phyloP scores from a whole-genome alignment of 2,113 vertebrate genomes.

The Seriola dumerili region DNA sequence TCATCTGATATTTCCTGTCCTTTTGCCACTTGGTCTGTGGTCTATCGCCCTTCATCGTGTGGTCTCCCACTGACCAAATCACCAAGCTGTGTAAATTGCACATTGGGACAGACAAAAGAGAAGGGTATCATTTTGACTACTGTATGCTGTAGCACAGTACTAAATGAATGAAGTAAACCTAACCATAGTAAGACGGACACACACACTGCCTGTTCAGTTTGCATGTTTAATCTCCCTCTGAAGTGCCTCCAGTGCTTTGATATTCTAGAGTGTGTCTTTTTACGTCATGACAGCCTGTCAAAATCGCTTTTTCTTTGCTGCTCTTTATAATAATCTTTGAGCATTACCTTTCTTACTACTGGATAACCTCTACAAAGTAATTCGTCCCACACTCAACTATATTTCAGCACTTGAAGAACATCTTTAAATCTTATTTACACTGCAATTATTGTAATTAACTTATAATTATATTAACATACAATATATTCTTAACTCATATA shows the following conservation, averaged over 20 bases:
- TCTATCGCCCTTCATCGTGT: constrained; percentile 79
- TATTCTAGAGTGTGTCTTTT: constrained; percentile 67
- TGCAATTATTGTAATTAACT: neutral
- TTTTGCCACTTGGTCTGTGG: constrained; percentile 80
- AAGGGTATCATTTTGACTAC: constrained; percentile 67
- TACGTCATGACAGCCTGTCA: constrained; percentile 52
- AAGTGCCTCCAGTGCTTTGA: constrained; percentile 55
- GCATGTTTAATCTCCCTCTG: constrained; percentile 36
- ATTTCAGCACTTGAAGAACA: neutral
- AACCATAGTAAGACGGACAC: constrained; percentile 10
- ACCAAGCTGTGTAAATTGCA: constrained; percentile 75
- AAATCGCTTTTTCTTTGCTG: constrained; percentile 51
- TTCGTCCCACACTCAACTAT: neutral
- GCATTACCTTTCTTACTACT: constrained; percentile 29
- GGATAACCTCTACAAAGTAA: constrained; percentile 11
- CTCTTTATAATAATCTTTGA: constrained; percentile 49
- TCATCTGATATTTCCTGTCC: constrained; percentile 77
- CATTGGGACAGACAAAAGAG: constrained; percentile 68
- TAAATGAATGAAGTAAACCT: constrained; percentile 56
- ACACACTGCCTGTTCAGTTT: constrained; percentile 9
- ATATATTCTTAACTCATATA: no score
- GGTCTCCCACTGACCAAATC: constrained; percentile 79
- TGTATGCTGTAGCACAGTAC: constrained; percentile 51
- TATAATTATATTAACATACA: no score
- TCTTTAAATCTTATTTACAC: neutral